Conservation (phyloP, 2,888 invertebrate genomes). For the Malthinus seriepunctatus region DNA sequence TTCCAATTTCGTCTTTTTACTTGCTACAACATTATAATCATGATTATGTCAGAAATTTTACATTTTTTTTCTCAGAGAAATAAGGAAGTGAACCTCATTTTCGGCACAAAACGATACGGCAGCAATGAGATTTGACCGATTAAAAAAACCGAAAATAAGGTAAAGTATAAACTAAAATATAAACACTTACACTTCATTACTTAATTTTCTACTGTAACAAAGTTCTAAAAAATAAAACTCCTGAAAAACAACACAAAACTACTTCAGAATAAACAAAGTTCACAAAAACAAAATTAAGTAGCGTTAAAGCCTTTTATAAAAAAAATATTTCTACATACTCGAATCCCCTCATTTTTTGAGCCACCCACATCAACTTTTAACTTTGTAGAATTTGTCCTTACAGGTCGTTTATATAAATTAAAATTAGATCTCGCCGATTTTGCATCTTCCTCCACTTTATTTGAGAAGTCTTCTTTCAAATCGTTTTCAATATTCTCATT, state of each 20-base stretch:
- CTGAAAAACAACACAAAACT: conserved; percentile 2
- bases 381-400: conserved; percentile 3
- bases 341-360: conserved; percentile 8
- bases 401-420: neutral
- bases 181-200: conserved; percentile 7
- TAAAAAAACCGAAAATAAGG: neutral
- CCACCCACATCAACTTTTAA: conserved; percentile 13
- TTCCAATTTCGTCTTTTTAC: conserved; percentile 2
- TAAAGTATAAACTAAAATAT: conserved; percentile 1
- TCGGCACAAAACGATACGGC: too few species aligned
- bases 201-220: conserved; percentile 6
- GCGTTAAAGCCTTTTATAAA: neutral
- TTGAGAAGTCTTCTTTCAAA: conserved; percentile 11
- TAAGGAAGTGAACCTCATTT: neutral
- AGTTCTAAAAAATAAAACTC: conserved; percentile 4
- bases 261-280: conserved; percentile 6
- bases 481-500: conserved; percentile 20
- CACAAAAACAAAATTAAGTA: neutral
- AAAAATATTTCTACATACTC: conserved; percentile 14
- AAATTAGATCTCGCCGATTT: neutral
- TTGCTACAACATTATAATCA: neutral
- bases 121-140: neutral
- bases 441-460: neutral
- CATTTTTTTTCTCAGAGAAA: neutral
- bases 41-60: neutral